Percentiles rank a stretch among this genome's conserved stretches.
Conservation (phyloP, 1,140 invertebrate genomes). For the Arctopsyche grandis region DNA sequence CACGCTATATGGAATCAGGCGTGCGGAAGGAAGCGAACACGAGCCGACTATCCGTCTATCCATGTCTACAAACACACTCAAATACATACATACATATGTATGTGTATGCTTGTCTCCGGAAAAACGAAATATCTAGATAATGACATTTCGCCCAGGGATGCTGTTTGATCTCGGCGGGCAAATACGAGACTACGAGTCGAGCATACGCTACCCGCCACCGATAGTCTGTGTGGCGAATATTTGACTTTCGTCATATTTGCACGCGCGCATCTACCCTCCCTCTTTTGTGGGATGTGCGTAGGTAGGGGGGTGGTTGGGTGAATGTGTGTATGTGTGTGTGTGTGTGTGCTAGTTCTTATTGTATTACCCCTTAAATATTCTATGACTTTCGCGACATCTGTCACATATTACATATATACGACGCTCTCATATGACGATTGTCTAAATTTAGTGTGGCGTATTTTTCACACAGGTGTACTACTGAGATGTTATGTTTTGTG, state of each 20-base stretch:
- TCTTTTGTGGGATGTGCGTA: no score
- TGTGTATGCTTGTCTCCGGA: not conserved
- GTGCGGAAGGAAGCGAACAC: conserved; percentile 23
- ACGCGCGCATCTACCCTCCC: not conserved
- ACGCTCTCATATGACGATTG: no score
- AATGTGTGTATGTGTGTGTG: not conserved
- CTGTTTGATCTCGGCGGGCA: conserved; percentile 26
- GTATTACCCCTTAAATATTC: not conserved
- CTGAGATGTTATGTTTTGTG: no score
- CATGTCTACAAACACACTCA: not conserved
- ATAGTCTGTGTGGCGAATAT: not conserved
- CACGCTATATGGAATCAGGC: not conserved
- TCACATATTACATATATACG: no score
- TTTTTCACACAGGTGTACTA: no score
- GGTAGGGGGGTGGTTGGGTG: no score
- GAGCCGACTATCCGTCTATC: not conserved
- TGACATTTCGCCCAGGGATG: conserved; percentile 23
- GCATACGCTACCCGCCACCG: not conserved
- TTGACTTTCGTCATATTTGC: conserved; percentile 6
- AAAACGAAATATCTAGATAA: conserved; percentile 31
- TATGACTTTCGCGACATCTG: not conserved
- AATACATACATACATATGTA: not conserved
- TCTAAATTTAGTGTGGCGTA: no score
- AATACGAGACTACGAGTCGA: not conserved
- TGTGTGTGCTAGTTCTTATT: not conserved